Evolutionary conservation across 2,113 vertebrate genomes (phyloP), one percentile per base, ranked within the genome.

Genomic region (Collichthys lucidus): DNA sequence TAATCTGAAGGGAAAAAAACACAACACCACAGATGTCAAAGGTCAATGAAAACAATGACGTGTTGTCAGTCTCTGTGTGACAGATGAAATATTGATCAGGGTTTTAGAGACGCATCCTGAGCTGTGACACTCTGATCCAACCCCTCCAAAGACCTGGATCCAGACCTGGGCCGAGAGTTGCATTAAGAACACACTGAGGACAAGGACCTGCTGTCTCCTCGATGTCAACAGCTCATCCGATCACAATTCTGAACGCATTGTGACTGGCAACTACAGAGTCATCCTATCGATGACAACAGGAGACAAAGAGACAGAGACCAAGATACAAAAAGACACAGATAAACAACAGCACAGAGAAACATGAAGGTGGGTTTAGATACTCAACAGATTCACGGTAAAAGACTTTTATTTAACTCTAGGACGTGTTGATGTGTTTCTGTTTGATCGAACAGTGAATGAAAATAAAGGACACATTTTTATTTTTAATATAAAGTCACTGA

Each of bases 241-340:
- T 40, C 35, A 40, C 35, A 40, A 40, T 40, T 12, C 70, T 74
- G 55, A 74, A 61, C n/a, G 4, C 63, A 44, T 26, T 46, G 1
- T n/a, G 24, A 60, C 69, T 65, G 60, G 66, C 29, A 80, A 35
- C 61, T 49, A 56, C 24, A 40, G 15, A 50, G 20, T 19, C 6
- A 71, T 67, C 59, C 24, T 31, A 19, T 50, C n/a, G 11, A 69
- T 16, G 20, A 35, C 20, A 57, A 16, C 15, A 49, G 49, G 31
- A 55, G 42, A 46, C n/a, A 22, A 12, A 24, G 11, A 64, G 2
- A 46, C 12, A 46, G 12, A 14, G 11, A 40, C 35, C 35, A 40
- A 40, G 35, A 40, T 40, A 40, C 35, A 40, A 40, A 40, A 40
- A 31, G 31, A 31, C 31, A 31, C 31, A 31, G 5, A 40, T 40